Conservation (phyloP, 1,140 invertebrate genomes). For the Arctopsyche grandis region DNA sequence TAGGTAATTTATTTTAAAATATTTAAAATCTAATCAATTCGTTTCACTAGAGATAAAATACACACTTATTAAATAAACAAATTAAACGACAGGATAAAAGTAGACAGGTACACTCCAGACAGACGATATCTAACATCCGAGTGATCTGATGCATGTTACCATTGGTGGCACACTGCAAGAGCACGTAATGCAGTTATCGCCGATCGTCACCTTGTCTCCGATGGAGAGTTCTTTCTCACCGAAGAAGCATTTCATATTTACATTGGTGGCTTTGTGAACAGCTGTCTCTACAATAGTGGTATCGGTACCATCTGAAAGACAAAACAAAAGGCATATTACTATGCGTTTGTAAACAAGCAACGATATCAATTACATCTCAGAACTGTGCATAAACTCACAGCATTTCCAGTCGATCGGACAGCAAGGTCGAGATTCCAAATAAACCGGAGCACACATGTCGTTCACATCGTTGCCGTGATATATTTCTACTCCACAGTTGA, state of each 20-base stretch:
- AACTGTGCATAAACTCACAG: too few species aligned
- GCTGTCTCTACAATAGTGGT: conserved; percentile 36
- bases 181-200: conserved; percentile 61
- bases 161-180: conserved; percentile 62
- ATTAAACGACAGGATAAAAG: neutral
- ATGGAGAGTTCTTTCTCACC: conserved; percentile 60
- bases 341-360: neutral
- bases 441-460: conserved; percentile 65
- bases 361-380: too few species aligned
- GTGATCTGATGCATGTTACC: conserved; percentile 57
- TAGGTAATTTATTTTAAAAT: neutral
- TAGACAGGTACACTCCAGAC: neutral
- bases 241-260: conserved; percentile 59
- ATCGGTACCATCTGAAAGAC: conserved; percentile 30
- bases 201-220: conserved; percentile 60
- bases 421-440: conserved; percentile 58
- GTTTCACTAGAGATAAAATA: neutral
- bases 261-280: conserved; percentile 10
- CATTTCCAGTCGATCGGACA: conserved; percentile 67
- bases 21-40: neutral
- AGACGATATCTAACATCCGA: conserved; percentile 30
- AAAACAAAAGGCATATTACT: neutral
- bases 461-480: conserved; percentile 61
- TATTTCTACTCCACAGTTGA: conserved; percentile 66
- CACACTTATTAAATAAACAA: neutral